Percentiles rank a stretch among this genome's conserved stretches.
These are phyloP conservation scores for Perodicticus potto DNA, from an alignment of 2,797 vertebrate species.

Conservation along the genomic window DNA sequence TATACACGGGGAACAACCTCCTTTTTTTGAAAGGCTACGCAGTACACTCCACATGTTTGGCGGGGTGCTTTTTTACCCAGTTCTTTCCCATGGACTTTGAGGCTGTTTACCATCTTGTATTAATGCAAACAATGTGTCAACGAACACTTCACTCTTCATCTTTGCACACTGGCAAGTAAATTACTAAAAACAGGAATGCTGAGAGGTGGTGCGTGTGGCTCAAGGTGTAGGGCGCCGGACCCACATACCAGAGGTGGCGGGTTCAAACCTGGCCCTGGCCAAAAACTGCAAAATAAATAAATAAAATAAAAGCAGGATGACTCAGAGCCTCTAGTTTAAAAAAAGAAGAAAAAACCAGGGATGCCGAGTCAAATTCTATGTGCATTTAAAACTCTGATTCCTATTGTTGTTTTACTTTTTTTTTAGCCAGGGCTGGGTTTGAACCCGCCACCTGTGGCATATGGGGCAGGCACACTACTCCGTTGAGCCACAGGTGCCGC, in stretches of 20 bases:
- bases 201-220: not conserved
- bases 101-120: slow-evolving; percentile 36
- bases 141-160: not conserved
- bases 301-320: too few species aligned
- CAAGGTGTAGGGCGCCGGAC: too few species aligned
- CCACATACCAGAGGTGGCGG: too few species aligned
- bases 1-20: not conserved
- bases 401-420: not conserved
- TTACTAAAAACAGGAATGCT: not conserved
- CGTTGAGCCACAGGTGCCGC: too few species aligned
- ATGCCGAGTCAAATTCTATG: slow-evolving; percentile 48
- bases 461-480: too few species aligned
- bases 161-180: not conserved
- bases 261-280: too few species aligned
- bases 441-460: too few species aligned
- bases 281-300: too few species aligned
- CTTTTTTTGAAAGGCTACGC: slow-evolving; percentile 5
- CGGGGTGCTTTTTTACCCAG: not conserved
- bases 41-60: not conserved
- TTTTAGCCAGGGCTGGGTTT: too few species aligned
- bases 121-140: slow-evolving; percentile 42
- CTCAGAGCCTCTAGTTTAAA: too few species aligned
- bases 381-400: slow-evolving; percentile 2
- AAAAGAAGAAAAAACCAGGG: not conserved
- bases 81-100: not conserved